Evolutionary conservation across 2,113 vertebrate genomes (phyloP), one percentile per base, ranked within the genome.

Genomic region (Syngnathoides biaculeatus): DNA sequence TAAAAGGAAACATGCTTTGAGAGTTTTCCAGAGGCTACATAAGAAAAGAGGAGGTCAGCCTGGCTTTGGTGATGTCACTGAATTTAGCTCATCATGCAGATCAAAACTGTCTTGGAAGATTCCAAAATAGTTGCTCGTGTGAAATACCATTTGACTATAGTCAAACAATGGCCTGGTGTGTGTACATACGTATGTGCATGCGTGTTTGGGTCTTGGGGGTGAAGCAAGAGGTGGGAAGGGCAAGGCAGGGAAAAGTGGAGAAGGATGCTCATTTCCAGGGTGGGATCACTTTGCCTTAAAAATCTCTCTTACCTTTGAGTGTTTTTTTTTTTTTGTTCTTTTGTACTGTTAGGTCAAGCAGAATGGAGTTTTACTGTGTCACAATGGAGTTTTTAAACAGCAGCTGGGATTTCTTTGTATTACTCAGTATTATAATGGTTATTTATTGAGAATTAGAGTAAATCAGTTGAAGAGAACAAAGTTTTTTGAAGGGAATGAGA

Each of bases 81-180:
- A 92, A 92, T 82, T 48, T 88, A 87, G 82, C 86, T 86, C 89
- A 85, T 90, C 90, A 87, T 65, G 68, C 79, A 90, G 80, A 93
- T 93, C 89, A 93, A 88, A 88, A 92, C 78, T 87, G 79, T 55
- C 90, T 93, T 90, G 92, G 90, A 93, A 93, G 89, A 88, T 82
- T 82, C 73, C 88, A 90, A 91, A 92, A 87, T 91, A 90, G 87
- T 87, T 92, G 88, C 89, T 90, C 89, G 83, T 91, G 91, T 90
- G 88, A 93, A 92, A 94, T 90, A 85, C 83, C 90, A 92, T 92
- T 91, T 93, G 90, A 92, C 88, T 92, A 93, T 92, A 92, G 87
- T 89, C 84, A 86, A 86, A 90, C 90, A 91, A 91, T 85, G 86
- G 87, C 78, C 77, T 26, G 39, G 77, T 2, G 30, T 35, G 30